These are phyloP conservation scores for Doris montereyensis DNA, from an alignment of 2,888 invertebrate genomes.

Conservation along the genomic window DNA sequence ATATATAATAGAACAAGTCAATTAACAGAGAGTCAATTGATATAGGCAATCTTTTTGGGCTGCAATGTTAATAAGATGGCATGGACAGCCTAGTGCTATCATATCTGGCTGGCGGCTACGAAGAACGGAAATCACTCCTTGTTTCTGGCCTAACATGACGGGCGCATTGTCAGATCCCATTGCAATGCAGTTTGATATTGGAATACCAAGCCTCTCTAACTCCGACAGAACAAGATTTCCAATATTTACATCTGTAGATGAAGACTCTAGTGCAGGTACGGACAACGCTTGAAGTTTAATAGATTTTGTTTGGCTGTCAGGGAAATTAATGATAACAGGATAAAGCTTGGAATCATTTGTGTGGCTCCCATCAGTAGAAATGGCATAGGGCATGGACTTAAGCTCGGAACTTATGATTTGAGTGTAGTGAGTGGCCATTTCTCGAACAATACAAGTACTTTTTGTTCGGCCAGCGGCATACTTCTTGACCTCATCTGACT, in stretches of 20 bases:
- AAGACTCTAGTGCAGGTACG: background rate
- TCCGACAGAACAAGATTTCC: conserved; percentile 1
- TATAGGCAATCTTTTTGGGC: background rate
- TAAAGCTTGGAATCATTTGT: conserved; percentile 15
- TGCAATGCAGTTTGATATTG: conserved; percentile 5
- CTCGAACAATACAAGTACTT: conserved; percentile 12
- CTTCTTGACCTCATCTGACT: conserved; percentile 19
- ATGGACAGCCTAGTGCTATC: background rate
- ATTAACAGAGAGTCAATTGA: conserved; percentile 6
- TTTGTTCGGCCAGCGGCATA: conserved; percentile 14
- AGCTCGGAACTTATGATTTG: background rate
- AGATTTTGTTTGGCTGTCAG: background rate
- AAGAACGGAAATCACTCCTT: background rate
- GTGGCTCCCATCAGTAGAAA: background rate
- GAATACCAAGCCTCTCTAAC: background rate
- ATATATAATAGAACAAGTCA: conserved; percentile 9
- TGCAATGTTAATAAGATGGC: conserved; percentile 20
- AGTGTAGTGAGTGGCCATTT: background rate
- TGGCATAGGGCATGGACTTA: background rate
- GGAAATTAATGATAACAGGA: background rate
- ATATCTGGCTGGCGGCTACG: background rate
- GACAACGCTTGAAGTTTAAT: background rate
- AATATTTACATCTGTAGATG: conserved; percentile 19
- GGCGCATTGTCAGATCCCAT: conserved; percentile 11
- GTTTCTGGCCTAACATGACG: conserved; percentile 13